These are phyloP conservation scores for Apamea epomidion DNA, from an alignment of 2,888 invertebrate genomes.

Conservation along the genomic window DNA sequence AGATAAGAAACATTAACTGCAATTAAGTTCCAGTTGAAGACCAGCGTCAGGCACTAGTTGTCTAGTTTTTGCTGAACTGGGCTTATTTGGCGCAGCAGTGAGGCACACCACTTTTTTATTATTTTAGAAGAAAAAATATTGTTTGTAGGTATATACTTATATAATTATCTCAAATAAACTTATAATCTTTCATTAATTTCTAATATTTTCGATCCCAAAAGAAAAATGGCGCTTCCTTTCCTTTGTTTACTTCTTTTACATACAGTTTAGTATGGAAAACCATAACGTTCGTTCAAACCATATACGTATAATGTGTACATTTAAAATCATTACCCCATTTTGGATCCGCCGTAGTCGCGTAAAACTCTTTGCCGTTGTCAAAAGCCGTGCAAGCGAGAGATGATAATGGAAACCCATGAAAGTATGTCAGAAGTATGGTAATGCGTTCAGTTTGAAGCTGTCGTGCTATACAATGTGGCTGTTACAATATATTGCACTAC, in stretches of 20 bases:
- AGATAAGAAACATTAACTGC: neutral
- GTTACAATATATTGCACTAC: constrained; percentile 22
- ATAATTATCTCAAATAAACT: no score
- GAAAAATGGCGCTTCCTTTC: neutral
- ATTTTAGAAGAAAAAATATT: no score
- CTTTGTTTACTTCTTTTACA: neutral
- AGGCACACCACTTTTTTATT: no score
- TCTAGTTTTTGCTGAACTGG: no score
- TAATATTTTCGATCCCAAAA: neutral
- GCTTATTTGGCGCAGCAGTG: no score
- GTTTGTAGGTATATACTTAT: no score
- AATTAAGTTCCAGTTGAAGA: no score
- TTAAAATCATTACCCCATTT: constrained; percentile 62
- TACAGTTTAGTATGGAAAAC: neutral
- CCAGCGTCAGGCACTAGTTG: no score
- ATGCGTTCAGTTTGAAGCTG: constrained; percentile 42
- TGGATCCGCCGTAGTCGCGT: constrained; percentile 15
- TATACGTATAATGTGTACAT: constrained; percentile 49
- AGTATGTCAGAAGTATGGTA: constrained; percentile 55
- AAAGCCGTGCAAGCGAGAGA: constrained; percentile 36
- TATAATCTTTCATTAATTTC: neutral
- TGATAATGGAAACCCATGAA: constrained; percentile 56
- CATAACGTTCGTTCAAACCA: neutral
- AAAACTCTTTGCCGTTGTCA: constrained; percentile 43
- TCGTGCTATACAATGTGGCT: constrained; percentile 5